phyloP scores from a whole-genome alignment of 2,113 vertebrate genomes.

The Micromys minutus region DNA sequence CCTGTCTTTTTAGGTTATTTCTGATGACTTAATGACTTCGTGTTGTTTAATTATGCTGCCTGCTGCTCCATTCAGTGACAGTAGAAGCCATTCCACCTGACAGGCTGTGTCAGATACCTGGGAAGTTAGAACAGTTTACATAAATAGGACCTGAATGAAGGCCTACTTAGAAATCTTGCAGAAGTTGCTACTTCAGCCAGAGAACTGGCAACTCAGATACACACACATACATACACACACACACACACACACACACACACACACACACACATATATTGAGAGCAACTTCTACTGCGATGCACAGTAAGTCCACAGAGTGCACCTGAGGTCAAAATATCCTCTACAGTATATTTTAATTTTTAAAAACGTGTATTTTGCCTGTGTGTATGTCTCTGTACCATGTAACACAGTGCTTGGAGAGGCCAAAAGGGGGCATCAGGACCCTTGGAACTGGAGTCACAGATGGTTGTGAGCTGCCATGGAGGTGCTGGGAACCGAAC shows the following conservation, averaged over 20 bases:
- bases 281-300: not conserved
- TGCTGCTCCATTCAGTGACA: not conserved
- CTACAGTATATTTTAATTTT: not conserved
- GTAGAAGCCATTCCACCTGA: not conserved
- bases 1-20: not conserved
- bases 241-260: too few species aligned
- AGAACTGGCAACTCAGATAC: conserved; percentile 33
- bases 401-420: not conserved
- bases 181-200: not conserved
- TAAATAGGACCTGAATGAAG: conserved; percentile 16
- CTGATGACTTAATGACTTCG: not conserved
- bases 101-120: not conserved
- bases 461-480: not conserved
- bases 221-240: too few species aligned
- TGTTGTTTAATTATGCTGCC: not conserved
- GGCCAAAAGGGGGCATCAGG: not conserved
- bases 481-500: not conserved
- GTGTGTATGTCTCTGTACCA: not conserved
- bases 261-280: too few species aligned
- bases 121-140: not conserved
- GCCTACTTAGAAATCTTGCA: not conserved
- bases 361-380: not conserved
- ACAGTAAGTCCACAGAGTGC: not conserved
- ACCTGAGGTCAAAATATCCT: not conserved
- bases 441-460: not conserved